Base-by-base conservation (phyloP, 2,113 vertebrate genomes). In the Camelus bactrianus region DNA sequence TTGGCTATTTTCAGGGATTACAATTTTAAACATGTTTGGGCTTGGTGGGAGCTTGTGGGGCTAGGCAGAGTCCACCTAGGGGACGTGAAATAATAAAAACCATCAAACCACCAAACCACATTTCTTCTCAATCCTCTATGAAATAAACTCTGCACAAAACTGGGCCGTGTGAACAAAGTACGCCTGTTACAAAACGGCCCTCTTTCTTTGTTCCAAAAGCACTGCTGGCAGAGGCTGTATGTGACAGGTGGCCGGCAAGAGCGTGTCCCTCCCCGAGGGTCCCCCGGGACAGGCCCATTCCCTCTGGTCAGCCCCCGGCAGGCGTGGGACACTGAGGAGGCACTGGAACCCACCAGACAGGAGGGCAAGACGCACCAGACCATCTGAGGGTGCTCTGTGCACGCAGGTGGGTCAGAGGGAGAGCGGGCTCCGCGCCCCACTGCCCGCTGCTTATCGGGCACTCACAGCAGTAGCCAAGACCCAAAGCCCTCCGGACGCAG, bases 81-180 rank as follows among this genome's bases (percentile, higher is more conserved):
- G 38, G 50, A 65, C 48, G 73, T 42, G 5, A 76, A 69, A 90
- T 7, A 22, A 14, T 30, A 26, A 46, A 77, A 76, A 26, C 30
- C 28, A 60, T 14, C 17, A 8, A 19, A 11, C 64, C 65, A 13
- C 22, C 17, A 8, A 19, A 11, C 64, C 65, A 10, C 22, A 8
- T 17, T 52, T 73, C 56, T 62, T 19, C 12, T 3, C 10, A 35
- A 42, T 17, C 16, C 22, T 92, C 70, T 30, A 17, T 0, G 14
- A 93, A 62, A 42, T 0, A 56, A 26, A 19, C 30, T 72, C 28
- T 3, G 16, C 38, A 64, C 22, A 46, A 30, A 28, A 35, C 28
- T 5, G 11, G 32, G 42, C 70, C 11, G 17, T 2, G 8, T 0
- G 1, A 4, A 20, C 13, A 42, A 3, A 2, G 10, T 13, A 42